Evolutionary conservation across 2,888 invertebrate species (phyloP).

Genomic region (Hanleya hanleyi): DNA sequence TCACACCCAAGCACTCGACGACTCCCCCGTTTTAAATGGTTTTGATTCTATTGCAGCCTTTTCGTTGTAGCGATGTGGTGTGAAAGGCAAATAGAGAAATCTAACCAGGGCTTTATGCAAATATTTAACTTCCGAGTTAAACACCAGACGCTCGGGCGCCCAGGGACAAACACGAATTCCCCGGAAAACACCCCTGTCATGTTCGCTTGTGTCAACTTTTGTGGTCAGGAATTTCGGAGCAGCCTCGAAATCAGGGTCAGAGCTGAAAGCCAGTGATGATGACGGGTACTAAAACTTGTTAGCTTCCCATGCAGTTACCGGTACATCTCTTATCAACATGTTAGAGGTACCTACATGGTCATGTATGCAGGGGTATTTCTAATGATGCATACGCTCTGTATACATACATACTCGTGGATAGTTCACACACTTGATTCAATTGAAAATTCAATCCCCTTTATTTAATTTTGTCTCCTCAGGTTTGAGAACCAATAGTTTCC

Average conservation of each 20-base stretch:
- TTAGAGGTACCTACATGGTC: too few relatives aligned
- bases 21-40: neutral
- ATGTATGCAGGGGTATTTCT: too few relatives aligned
- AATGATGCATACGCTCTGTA: too few relatives aligned
- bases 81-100: neutral
- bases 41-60: neutral
- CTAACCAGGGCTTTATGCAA: slow-evolving; percentile 1
- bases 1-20: too few relatives aligned
- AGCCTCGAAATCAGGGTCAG: slow-evolving; percentile 4
- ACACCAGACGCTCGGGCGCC: neutral
- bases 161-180: neutral
- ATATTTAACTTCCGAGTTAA: slow-evolving; percentile 1
- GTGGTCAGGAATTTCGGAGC: neutral
- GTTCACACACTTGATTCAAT: too few relatives aligned
- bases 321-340: too few relatives aligned
- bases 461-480: too few relatives aligned
- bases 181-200: slow-evolving; percentile 6
- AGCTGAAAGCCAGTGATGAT: neutral
- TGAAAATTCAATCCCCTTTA: too few relatives aligned
- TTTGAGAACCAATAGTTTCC: too few relatives aligned
- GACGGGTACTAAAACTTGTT: too few relatives aligned
- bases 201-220: neutral
- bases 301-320: too few relatives aligned
- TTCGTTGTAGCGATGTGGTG: neutral
- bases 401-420: too few relatives aligned